Evolutionary conservation across 1,140 invertebrate genomes (phyloP).

Genomic region (Matsumurasca onukii): DNA sequence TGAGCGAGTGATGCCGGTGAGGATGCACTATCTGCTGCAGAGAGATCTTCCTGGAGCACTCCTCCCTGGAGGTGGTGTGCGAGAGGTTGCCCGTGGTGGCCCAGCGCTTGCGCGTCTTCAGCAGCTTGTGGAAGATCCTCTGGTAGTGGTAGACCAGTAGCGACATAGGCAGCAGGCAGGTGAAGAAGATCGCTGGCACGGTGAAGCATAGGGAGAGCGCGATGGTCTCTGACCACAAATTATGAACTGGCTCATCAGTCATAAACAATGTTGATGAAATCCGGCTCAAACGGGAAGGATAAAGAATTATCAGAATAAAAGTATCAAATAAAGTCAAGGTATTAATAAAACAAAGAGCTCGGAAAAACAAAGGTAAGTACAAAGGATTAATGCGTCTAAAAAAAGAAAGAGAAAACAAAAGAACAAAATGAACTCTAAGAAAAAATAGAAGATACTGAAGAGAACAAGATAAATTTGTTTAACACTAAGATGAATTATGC

Average conservation of each 20-base stretch:
- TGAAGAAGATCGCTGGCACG: constrained; percentile 53
- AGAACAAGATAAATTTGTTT: too few species aligned
- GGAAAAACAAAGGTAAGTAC: too few species aligned
- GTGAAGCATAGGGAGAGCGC: constrained; percentile 56
- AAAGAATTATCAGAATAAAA: too few species aligned
- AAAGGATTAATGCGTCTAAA: too few species aligned
- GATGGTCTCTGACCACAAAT: constrained; percentile 52
- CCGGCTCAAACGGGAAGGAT: too few species aligned
- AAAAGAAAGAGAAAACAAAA: too few species aligned
- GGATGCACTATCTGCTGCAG: constrained; percentile 30
- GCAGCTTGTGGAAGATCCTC: constrained; percentile 57
- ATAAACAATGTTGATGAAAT: constrained; percentile 28
- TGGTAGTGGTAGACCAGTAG: constrained; percentile 59
- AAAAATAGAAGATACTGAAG: too few species aligned
- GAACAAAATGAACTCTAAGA: too few species aligned
- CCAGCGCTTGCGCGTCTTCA: constrained; percentile 55
- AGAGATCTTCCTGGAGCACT: constrained; percentile 26
- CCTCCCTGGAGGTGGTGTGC: background rate
- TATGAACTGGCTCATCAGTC: constrained; percentile 55
- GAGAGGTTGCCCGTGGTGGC: constrained; percentile 42
- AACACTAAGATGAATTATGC: too few species aligned
- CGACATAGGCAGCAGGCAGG: constrained; percentile 56
- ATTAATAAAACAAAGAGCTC: too few species aligned
- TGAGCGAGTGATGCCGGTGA: background rate
- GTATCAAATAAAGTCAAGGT: too few species aligned